Percentiles rank a stretch among this genome's conserved stretches.
These are phyloP conservation scores for Ganaspis sp. DNA, from an alignment of 1,140 invertebrate genomes.

Conservation along the genomic window DNA sequence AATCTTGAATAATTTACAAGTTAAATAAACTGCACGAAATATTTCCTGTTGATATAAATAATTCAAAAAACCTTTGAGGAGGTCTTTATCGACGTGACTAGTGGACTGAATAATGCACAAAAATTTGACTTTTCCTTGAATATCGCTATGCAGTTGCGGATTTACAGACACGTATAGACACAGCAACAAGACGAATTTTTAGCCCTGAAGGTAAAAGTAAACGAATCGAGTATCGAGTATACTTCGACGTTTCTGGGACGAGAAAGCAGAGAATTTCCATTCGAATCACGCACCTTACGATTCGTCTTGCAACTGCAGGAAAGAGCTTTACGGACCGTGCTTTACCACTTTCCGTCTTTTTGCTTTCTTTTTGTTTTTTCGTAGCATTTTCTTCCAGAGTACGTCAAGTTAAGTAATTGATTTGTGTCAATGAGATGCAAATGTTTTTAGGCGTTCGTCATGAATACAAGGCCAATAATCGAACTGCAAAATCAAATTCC, in stretches of 20 bases:
- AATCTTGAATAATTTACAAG: constrained; percentile 1
- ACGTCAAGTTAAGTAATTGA: constrained; percentile 10
- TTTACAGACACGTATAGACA: constrained; percentile 43
- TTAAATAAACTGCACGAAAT: not conserved
- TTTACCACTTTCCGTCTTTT: not conserved
- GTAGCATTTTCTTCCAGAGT: not conserved
- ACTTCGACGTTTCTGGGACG: constrained; percentile 43
- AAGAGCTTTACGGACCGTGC: constrained; percentile 29
- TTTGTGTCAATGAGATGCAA: constrained; percentile 11
- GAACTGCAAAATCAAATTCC: not conserved
- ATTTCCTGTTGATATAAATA: constrained; percentile 7
- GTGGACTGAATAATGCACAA: constrained; percentile 6
- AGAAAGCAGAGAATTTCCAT: constrained; percentile 44
- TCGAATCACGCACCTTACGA: constrained; percentile 47
- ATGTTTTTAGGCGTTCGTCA: not conserved
- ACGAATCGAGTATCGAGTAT: constrained; percentile 52
- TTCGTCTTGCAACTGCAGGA: constrained; percentile 42
- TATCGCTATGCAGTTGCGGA: constrained; percentile 22
- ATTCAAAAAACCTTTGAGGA: not conserved
- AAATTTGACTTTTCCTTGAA: constrained; percentile 19
- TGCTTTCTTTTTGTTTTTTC: not conserved
- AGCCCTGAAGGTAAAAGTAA: constrained; percentile 48
- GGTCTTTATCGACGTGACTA: not conserved
- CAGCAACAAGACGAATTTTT: constrained; percentile 47
- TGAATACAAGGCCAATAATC: not conserved